phyloP scores from a whole-genome alignment of 2,113 vertebrate genomes.

The Malurus melanocephalus region DNA sequence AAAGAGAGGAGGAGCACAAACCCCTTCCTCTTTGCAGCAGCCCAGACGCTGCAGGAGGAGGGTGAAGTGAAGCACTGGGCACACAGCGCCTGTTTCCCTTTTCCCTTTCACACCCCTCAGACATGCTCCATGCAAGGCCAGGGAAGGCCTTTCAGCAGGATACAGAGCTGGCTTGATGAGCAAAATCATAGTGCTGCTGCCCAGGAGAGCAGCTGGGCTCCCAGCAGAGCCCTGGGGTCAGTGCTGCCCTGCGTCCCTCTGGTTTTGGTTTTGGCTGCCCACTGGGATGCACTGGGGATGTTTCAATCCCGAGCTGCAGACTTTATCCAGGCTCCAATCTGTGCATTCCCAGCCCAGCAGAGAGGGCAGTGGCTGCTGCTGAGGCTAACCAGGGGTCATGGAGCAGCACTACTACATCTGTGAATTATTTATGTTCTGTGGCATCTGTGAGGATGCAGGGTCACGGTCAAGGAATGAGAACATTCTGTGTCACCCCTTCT shows the following conservation, averaged over 20 bases:
- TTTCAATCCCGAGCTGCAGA: background rate
- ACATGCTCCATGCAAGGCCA: background rate
- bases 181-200: background rate
- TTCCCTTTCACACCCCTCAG: background rate
- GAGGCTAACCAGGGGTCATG: background rate
- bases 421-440: slow-evolving; percentile 1
- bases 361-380: background rate
- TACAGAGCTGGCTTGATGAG: background rate
- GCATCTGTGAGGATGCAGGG: background rate
- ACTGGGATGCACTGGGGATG: fast-evolving
- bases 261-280: background rate
- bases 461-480: background rate
- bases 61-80: background rate
- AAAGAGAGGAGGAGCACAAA: background rate
- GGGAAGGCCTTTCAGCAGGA: background rate
- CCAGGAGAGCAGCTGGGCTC: background rate
- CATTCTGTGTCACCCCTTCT: background rate
- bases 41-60: background rate
- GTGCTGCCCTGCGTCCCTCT: background rate
- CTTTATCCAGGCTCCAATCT: background rate
- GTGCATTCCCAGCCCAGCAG: background rate
- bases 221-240: background rate
- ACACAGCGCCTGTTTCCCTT: background rate
- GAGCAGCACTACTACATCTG: background rate
- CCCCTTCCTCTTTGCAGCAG: background rate